phyloP scores from a whole-genome alignment of 2,113 vertebrate species.

The Nerophis lumbriciformis region DNA sequence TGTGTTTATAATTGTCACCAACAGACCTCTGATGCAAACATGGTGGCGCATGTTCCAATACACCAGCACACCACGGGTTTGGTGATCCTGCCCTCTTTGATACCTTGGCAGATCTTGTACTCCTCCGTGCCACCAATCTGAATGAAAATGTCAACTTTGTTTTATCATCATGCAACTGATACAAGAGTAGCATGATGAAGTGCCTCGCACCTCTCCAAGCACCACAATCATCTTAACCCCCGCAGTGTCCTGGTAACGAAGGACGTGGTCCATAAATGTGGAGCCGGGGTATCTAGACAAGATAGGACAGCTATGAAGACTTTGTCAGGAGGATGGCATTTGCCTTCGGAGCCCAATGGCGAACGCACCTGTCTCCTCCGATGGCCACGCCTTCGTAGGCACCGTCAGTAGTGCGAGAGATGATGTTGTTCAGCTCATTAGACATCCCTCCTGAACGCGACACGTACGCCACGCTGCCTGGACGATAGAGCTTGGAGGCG shows the following conservation, averaged over 20 bases:
- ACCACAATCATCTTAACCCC: constrained; percentile 95
- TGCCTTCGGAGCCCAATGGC: not conserved
- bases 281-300: constrained; percentile 87
- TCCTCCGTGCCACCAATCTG: constrained; percentile 96
- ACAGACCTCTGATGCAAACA: constrained; percentile 95
- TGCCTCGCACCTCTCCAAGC: constrained; percentile 83
- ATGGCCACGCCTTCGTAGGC: constrained; percentile 97
- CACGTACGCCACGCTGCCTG: constrained; percentile 93
- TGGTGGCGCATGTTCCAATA: constrained; percentile 95
- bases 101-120: constrained; percentile 87
- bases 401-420: constrained; percentile 89
- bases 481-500: constrained; percentile 93
- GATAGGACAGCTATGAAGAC: not conserved
- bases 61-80: constrained; percentile 98
- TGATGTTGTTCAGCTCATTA: constrained; percentile 98
- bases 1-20: not conserved
- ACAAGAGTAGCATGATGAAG: not conserved
- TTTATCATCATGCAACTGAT: not conserved
- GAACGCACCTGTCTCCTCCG: constrained; percentile 86
- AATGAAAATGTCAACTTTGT: not conserved
- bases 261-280: constrained; percentile 93
- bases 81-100: constrained; percentile 86
- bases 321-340: not conserved
- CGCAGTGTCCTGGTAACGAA: constrained; percentile 92
- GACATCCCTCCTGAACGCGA: constrained; percentile 97